Evolutionary conservation across 2,113 vertebrate species (phyloP).

Genomic region (Micromys minutus): DNA sequence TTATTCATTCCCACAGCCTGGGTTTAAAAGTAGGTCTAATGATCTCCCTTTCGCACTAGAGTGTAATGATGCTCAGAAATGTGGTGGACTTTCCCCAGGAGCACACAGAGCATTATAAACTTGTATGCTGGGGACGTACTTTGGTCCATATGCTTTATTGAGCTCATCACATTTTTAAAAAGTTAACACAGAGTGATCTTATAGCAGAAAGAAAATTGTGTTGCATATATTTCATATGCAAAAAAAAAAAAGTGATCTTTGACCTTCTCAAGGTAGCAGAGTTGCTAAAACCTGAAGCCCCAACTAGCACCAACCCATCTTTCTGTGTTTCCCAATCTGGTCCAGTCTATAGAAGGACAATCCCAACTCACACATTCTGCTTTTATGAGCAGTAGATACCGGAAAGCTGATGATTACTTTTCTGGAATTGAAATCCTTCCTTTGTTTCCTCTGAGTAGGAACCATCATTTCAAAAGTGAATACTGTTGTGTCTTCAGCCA

Average conservation of each 20-base stretch:
- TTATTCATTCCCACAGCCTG: conserved; percentile 1
- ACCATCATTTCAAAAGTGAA: not conserved
- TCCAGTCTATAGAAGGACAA: not conserved
- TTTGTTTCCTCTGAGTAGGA: not conserved
- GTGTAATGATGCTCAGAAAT: not conserved
- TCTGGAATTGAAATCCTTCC: not conserved
- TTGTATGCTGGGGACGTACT: not conserved
- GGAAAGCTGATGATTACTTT: not conserved
- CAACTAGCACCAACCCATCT: not conserved
- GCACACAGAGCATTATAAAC: not conserved
- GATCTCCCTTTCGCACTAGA: not conserved
- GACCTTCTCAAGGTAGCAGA: not conserved
- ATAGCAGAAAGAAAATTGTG: not conserved
- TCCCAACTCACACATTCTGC: fast-evolving
- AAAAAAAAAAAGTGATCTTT: conserved; percentile 15
- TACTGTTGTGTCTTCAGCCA: conserved; percentile 12
- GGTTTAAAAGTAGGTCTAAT: not conserved
- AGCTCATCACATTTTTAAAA: not conserved
- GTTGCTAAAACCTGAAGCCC: not conserved
- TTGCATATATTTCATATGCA: not conserved
- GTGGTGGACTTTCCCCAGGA: not conserved
- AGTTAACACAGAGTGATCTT: not conserved
- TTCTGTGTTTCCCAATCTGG: not conserved
- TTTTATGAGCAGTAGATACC: not conserved
- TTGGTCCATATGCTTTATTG: not conserved